These are phyloP conservation scores for Dryobota labecula DNA, from an alignment of 2,888 invertebrate genomes.

Conservation along the genomic window DNA sequence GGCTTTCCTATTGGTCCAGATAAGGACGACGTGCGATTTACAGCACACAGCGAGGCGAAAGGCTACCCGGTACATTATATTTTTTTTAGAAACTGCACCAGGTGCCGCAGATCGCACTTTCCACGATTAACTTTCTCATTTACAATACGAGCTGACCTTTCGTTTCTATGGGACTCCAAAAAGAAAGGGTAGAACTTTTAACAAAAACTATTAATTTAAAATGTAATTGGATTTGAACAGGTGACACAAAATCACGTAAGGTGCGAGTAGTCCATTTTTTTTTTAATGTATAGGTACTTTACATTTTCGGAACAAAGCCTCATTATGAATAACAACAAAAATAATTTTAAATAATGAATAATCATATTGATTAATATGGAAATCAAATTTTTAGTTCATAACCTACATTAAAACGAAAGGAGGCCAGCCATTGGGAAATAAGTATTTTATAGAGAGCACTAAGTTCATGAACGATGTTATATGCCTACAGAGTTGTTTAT, in stretches of 20 bases:
- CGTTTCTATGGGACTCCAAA: slow-evolving; percentile 84
- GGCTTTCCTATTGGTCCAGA: slow-evolving; percentile 14
- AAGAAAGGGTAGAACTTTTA: slow-evolving; percentile 68
- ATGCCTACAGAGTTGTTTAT: slow-evolving; percentile 50
- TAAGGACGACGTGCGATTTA: slow-evolving; percentile 34
- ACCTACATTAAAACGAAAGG: slow-evolving; percentile 66
- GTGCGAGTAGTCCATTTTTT: neutral
- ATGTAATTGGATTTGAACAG: slow-evolving; percentile 9
- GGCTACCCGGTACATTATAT: slow-evolving; percentile 67
- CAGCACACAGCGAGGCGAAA: slow-evolving; percentile 63
- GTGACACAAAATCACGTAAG: neutral
- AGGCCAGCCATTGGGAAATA: slow-evolving; percentile 67
- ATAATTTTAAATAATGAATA: slow-evolving; percentile 27
- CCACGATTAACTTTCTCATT: slow-evolving; percentile 90
- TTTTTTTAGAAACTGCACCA: slow-evolving; percentile 82
- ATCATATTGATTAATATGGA: slow-evolving; percentile 46
- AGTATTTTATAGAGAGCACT: slow-evolving; percentile 66
- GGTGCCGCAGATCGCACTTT: slow-evolving; percentile 86
- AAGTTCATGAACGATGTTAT: slow-evolving; percentile 64
- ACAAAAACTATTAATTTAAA: slow-evolving; percentile 62
- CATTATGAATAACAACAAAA: slow-evolving; percentile 12
- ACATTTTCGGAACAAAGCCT: slow-evolving; percentile 1
- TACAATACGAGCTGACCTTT: slow-evolving; percentile 88
- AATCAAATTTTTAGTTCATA: slow-evolving; percentile 62
- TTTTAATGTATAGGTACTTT: neutral